Conservation (phyloP, 2,797 vertebrate genomes). For the Mycteria americana region DNA sequence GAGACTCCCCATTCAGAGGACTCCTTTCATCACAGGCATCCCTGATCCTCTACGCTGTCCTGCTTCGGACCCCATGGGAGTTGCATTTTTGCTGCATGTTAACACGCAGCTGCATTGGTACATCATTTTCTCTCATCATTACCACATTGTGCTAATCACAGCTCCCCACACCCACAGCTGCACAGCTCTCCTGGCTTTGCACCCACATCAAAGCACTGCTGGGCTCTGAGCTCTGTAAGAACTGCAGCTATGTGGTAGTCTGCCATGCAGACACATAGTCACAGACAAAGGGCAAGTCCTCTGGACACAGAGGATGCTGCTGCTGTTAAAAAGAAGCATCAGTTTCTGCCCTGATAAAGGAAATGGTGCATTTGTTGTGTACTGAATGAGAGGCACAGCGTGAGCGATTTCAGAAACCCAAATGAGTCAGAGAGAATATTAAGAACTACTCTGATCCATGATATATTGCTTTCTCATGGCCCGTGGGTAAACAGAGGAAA, state of each 20-base stretch:
- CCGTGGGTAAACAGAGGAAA: not conserved
- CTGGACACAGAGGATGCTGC: not conserved
- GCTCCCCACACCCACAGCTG: not conserved
- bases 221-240: not conserved
- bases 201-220: not conserved
- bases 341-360: not conserved
- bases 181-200: not conserved
- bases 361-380: not conserved
- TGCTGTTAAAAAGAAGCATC: not conserved
- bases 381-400: not conserved
- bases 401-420: not conserved
- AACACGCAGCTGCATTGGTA: not conserved
- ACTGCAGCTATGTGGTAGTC: not conserved
- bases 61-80: not conserved
- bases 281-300: not conserved
- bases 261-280: not conserved
- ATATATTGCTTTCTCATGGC: not conserved
- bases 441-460: not conserved
- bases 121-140: not conserved
- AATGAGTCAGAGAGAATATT: not conserved
- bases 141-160: not conserved
- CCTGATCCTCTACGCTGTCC: not conserved
- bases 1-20: not conserved
- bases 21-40: not conserved
- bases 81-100: not conserved